Evolutionary conservation across 1,140 invertebrate species (phyloP), one percentile per base, ranked within the genome.

Genomic region (Bradynema listronoti): DNA sequence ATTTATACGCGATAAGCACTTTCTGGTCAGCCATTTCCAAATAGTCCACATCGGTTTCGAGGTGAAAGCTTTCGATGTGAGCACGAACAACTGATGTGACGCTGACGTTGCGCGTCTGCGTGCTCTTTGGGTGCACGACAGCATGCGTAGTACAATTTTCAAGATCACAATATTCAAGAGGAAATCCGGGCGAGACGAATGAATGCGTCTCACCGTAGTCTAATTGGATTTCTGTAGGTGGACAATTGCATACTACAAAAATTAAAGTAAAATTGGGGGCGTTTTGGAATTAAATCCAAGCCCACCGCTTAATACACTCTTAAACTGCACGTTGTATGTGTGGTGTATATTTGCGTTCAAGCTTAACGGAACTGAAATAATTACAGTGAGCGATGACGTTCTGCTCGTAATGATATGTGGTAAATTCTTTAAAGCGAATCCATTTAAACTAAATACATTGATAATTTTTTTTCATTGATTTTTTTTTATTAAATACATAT

Each of bases 151-250:
- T 65, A 29, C 63, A 65, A 33, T 65, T 65, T 11, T 52, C 16
- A 19, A 45, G 25, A 42, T 65, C 63, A 47, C 63, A 65, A 34
- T 65, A 65, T 46, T 65, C 63, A 0, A 68, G 6, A 16, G 63
- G 63, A 43, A 34, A 65, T 14, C 63, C 63, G 33, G 63, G 63
- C 11, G 63, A 67, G 14, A 52, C 46, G 22, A 68, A 42, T 0
- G 9, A 14, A 11, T 11, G 2, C 5, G 54, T n/a, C 4, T 29
- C 19, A 7, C 6, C 24, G 24, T 16, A 27, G 33, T 36, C 41
- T 14, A 65, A 16, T 14, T 43, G 27, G n/a, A 65, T 42, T 11
- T 30, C 22, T 7, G 29, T 14, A 4, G 57, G 7, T 11, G 41
- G 41, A 50, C 63, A 65, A 1, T 25, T 32, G 33, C 63, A 65